Percentiles rank a stretch among this genome's conserved stretches.
phyloP scores from a whole-genome alignment of 1,140 invertebrate species.

The Drosophila biarmipes region DNA sequence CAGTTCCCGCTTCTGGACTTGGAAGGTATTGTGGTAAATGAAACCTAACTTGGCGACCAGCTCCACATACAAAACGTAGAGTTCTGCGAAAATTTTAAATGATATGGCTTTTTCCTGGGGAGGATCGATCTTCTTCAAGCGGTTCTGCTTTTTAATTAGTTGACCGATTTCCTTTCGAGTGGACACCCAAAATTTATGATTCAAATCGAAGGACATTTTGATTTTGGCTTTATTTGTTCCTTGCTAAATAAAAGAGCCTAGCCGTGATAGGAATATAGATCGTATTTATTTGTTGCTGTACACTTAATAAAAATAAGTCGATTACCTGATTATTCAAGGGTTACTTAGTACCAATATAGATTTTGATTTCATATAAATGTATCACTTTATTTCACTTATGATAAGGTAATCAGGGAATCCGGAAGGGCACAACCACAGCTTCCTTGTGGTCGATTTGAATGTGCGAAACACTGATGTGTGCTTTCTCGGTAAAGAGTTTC shows the following conservation, averaged over 20 bases:
- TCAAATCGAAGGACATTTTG: slow-evolving; percentile 69
- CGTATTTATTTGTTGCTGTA: slow-evolving; percentile 43
- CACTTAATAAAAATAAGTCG: slow-evolving; percentile 52
- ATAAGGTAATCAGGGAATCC: slow-evolving; percentile 80
- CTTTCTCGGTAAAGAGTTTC: slow-evolving; percentile 86
- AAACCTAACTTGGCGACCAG: slow-evolving; percentile 72
- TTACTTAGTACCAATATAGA: slow-evolving; percentile 49
- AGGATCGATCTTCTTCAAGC: slow-evolving; percentile 55
- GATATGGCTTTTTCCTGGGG: slow-evolving; percentile 56
- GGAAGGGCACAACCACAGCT: slow-evolving; percentile 91
- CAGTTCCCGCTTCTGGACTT: slow-evolving; percentile 87
- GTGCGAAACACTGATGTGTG: slow-evolving; percentile 86
- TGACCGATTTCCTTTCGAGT: slow-evolving; percentile 62
- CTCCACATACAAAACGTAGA: slow-evolving; percentile 75
- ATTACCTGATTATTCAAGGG: slow-evolving; percentile 45
- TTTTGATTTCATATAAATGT: slow-evolving; percentile 32
- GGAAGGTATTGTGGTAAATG: slow-evolving; percentile 87
- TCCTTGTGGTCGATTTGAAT: slow-evolving; percentile 92
- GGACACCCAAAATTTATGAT: slow-evolving; percentile 69
- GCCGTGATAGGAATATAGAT: slow-evolving; percentile 22
- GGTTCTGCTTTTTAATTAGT: slow-evolving; percentile 64
- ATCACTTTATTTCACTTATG: slow-evolving; percentile 33
- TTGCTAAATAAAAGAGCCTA: slow-evolving; percentile 12
- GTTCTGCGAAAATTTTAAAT: slow-evolving; percentile 71
- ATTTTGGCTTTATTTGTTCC: background rate